A percentile compares a stretch with the other conserved stretches of the same genome.
Evolutionary conservation across 2,113 vertebrate species (phyloP).

Genomic region (Datnioides undecimradiatus): DNA sequence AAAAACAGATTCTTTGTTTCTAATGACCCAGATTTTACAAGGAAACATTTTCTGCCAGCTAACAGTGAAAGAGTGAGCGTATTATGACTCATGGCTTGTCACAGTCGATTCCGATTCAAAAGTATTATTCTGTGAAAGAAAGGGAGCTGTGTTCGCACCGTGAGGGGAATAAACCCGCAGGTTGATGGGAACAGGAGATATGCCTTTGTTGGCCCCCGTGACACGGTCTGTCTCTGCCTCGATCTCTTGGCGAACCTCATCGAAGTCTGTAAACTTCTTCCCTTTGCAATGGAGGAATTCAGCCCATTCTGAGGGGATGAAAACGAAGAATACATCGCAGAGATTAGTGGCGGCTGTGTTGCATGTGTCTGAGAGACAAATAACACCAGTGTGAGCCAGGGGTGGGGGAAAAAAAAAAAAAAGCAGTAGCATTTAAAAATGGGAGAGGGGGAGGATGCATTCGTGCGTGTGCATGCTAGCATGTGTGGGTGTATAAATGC

Average conservation of each 20-base stretch:
- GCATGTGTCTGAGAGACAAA: constrained; percentile 33
- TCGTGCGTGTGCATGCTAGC: constrained; percentile 19
- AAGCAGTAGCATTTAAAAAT: constrained; percentile 34
- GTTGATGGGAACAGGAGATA: constrained; percentile 95
- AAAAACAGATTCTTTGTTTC: constrained; percentile 20
- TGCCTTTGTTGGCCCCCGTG: constrained; percentile 94
- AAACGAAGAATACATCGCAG: background rate
- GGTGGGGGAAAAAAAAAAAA: constrained; percentile 9
- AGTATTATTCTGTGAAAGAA: constrained; percentile 1
- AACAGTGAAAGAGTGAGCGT: background rate
- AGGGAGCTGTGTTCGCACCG: constrained; percentile 79
- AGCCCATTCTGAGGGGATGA: constrained; percentile 87
- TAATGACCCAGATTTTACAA: constrained; percentile 11
- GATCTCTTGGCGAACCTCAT: constrained; percentile 94
- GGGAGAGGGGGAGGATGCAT: constrained; percentile 9
- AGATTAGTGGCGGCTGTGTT: constrained; percentile 45
- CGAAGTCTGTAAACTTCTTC: constrained; percentile 94
- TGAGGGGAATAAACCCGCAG: constrained; percentile 93
- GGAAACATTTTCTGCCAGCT: background rate
- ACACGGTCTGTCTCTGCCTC: constrained; percentile 95
- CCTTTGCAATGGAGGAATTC: constrained; percentile 97
- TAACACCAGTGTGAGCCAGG: constrained; percentile 31
- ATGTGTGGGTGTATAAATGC: constrained; percentile 55
- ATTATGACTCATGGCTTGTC: constrained; percentile 36
- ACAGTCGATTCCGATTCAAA: constrained; percentile 2